Conservation (phyloP, 1,140 invertebrate species). For the Cotesia glomerata region DNA sequence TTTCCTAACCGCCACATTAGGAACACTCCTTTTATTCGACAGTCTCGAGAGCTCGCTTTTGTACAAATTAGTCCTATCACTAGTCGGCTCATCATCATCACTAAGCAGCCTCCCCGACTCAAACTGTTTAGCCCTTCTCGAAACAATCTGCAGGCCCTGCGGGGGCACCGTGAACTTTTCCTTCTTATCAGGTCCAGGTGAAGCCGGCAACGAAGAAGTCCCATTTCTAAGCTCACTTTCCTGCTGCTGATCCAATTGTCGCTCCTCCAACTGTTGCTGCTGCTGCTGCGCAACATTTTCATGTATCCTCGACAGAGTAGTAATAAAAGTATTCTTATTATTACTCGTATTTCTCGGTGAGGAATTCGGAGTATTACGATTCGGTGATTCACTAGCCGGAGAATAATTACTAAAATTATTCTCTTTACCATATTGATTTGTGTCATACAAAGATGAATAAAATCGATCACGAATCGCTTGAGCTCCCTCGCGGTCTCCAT, state of each 20-base stretch:
- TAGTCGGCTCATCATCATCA: constrained; percentile 65
- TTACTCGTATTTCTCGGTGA: constrained; percentile 22
- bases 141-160: constrained; percentile 70
- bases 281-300: constrained; percentile 65
- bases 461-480: constrained; percentile 39
- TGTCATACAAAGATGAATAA: constrained; percentile 39
- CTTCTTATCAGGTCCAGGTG: constrained; percentile 54
- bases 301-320: constrained; percentile 70
- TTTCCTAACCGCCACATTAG: constrained; percentile 75
- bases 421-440: constrained; percentile 36
- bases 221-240: constrained; percentile 46
- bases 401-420: constrained; percentile 41
- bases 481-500: constrained; percentile 33
- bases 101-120: constrained; percentile 68
- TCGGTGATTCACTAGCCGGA: constrained; percentile 25
- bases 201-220: constrained; percentile 54
- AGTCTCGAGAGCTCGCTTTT: constrained; percentile 76
- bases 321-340: constrained; percentile 66
- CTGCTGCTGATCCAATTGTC: constrained; percentile 1
- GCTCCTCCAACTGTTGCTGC: constrained; percentile 53
- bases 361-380: constrained; percentile 16
- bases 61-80: constrained; percentile 72
- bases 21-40: constrained; percentile 72
- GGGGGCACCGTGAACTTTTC: constrained; percentile 66
- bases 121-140: constrained; percentile 75